phyloP scores from a whole-genome alignment of 2,888 invertebrate species.

The Penaeus monodon region DNA sequence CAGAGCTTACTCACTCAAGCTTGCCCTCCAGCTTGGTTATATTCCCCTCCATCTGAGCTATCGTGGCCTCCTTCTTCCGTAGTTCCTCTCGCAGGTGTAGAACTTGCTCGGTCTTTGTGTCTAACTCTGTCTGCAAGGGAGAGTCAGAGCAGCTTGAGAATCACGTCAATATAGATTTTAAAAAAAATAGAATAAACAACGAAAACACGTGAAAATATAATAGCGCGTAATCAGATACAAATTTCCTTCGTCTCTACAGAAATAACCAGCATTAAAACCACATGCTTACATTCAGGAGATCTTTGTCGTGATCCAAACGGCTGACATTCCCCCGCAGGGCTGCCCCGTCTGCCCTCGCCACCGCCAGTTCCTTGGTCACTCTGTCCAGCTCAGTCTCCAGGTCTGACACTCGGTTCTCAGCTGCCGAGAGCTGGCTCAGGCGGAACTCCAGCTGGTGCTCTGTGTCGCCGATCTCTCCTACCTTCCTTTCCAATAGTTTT shows the following conservation, averaged over 20 bases:
- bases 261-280: too few species aligned
- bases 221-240: too few species aligned
- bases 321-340: slow-evolving; percentile 28
- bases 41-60: slow-evolving; percentile 56
- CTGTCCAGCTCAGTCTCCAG: slow-evolving; percentile 49
- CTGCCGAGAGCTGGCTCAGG: slow-evolving; percentile 37
- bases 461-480: slow-evolving; percentile 47
- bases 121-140: slow-evolving; percentile 59
- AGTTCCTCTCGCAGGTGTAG: slow-evolving; percentile 55
- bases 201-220: neutral
- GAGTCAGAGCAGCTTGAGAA: neutral
- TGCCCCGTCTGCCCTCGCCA: slow-evolving; percentile 32
- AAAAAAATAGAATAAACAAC: neutral
- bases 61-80: slow-evolving; percentile 50
- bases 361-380: slow-evolving; percentile 35
- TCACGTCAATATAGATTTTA: neutral
- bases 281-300: slow-evolving; percentile 47
- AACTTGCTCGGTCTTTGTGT: slow-evolving; percentile 58
- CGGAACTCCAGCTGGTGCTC: slow-evolving; percentile 56
- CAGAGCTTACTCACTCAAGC: slow-evolving; percentile 58
- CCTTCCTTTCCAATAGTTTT: slow-evolving; percentile 49
- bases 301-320: slow-evolving; percentile 56
- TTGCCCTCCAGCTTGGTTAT: slow-evolving; percentile 55
- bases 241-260: too few species aligned
- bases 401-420: slow-evolving; percentile 45